A percentile compares a stretch with the other conserved stretches of the same genome.
Evolutionary conservation across 1,140 invertebrate species (phyloP).

Genomic region (Diuraphis noxia): DNA sequence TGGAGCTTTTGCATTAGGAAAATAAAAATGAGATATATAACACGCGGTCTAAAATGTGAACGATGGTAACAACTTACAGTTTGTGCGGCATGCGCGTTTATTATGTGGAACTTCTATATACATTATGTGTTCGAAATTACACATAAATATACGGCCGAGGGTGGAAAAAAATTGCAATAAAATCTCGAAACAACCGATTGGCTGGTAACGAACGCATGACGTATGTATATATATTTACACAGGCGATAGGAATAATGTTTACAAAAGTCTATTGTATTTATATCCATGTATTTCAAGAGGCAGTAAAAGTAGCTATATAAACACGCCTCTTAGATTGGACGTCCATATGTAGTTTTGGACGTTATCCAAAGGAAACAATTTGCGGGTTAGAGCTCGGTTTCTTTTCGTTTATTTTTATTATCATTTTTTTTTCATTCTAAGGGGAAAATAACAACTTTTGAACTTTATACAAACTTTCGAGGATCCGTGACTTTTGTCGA

Average conservation of each 20-base stretch:
- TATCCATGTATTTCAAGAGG: constrained; percentile 44
- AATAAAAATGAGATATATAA: constrained; percentile 52
- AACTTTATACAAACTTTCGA: constrained; percentile 29
- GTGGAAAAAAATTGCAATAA: constrained; percentile 10
- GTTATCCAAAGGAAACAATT: constrained; percentile 48
- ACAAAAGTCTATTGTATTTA: constrained; percentile 48
- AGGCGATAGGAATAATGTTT: constrained; percentile 26
- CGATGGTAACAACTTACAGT: constrained; percentile 17
- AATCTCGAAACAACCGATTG: constrained; percentile 7
- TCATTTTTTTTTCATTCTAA: background rate
- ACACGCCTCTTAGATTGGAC: constrained; percentile 49
- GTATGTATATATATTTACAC: background rate
- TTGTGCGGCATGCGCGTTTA: background rate
- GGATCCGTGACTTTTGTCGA: constrained; percentile 14
- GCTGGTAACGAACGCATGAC: background rate
- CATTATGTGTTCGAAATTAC: background rate
- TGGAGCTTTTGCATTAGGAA: constrained; percentile 43
- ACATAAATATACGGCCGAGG: background rate
- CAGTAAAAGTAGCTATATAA: constrained; percentile 45
- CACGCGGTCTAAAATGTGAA: background rate
- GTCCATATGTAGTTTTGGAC: constrained; percentile 8
- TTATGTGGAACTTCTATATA: background rate
- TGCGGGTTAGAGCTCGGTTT: constrained; percentile 22
- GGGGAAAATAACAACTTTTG: background rate
- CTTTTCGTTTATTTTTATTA: background rate